These are phyloP conservation scores for Brachyhypopomus occidentalis DNA, from an alignment of 2,113 vertebrate species.

Conservation along the genomic window DNA sequence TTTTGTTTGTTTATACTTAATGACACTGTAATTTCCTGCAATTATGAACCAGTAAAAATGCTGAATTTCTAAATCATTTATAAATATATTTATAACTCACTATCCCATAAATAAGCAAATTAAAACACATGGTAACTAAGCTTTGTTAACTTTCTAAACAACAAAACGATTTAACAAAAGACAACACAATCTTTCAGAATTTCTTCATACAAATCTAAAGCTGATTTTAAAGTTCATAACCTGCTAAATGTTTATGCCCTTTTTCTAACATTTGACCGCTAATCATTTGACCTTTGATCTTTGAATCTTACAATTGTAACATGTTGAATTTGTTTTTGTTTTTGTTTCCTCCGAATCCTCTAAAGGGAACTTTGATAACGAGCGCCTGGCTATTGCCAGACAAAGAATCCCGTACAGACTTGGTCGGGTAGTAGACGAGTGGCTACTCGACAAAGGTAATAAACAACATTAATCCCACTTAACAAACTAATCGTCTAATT, in stretches of 20 bases:
- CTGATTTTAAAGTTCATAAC: constrained; percentile 73
- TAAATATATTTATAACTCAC: constrained; percentile 75
- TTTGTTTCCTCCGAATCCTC: constrained; percentile 82
- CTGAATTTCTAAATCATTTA: constrained; percentile 71
- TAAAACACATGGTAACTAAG: constrained; percentile 74
- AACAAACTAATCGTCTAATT: constrained; percentile 76
- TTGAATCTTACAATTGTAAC: constrained; percentile 83
- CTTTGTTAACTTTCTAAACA: constrained; percentile 72
- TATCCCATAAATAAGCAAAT: constrained; percentile 60
- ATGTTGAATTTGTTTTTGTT: constrained; percentile 81
- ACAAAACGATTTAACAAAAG: constrained; percentile 66
- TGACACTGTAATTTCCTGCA: constrained; percentile 21
- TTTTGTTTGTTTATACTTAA: too few relatives aligned
- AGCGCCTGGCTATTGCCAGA: constrained; percentile 98
- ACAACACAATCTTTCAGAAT: constrained; percentile 51
- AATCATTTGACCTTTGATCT: constrained; percentile 86
- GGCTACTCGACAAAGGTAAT: constrained; percentile 99
- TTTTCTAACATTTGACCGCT: constrained; percentile 82
- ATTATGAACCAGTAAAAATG: constrained; percentile 49
- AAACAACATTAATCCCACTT: constrained; percentile 87
- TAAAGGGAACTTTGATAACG: constrained; percentile 98
- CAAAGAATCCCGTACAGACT: constrained; percentile 98
- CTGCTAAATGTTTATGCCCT: constrained; percentile 76
- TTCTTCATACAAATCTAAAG: constrained; percentile 69
- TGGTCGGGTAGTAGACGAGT: constrained; percentile 98